Evolutionary conservation across 1,140 invertebrate species (phyloP), one percentile per base, ranked within the genome.

Genomic region (Drosophila serrata): DNA sequence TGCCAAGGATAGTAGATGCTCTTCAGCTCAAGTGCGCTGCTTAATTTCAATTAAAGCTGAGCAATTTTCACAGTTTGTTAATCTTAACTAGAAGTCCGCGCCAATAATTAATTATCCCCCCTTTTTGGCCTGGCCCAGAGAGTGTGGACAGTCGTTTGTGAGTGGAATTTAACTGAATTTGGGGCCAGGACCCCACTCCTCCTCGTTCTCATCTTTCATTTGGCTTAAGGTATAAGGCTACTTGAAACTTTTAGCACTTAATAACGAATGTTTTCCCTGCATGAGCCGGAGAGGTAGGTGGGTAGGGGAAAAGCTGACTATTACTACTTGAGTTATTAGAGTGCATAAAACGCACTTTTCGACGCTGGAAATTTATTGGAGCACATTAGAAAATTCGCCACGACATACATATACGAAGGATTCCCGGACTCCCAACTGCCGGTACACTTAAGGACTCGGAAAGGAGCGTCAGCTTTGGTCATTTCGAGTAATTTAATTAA

Each of bases 1-100:
- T 33, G 37, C 11, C 27, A 6, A n/a, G 48, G 11, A 19, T n/a
- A 1, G 22, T 8, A 11, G 27, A 27, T 40, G 22, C 43, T 24
- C 45, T n/a, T 58, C 51, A 19, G 75, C 48, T 72, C 59, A 79
- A 78, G 59, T 79, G 77, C 76, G 68, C 76, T 79, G 75, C 68
- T 79, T 79, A 79, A 79, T 79, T 79, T 79, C 69, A 79, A 79
- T 79, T 79, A 79, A 78, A 79, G 77, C 75, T 79, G 39, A 79
- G 75, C 77, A 79, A 79, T 79, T 79, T 79, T 79, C 76, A 79
- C 77, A 79, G 77, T 79, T 79, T 79, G 77, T 79, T 79, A 79
- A 79, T 79, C 77, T 79, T 79, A 79, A 79, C 77, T 79, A 79
- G 75, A 79, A 79, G 75, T 79, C 56, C 60, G 75, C 63, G 75